These are phyloP conservation scores for Gadus macrocephalus DNA, from an alignment of 2,113 vertebrate species.

Conservation along the genomic window DNA sequence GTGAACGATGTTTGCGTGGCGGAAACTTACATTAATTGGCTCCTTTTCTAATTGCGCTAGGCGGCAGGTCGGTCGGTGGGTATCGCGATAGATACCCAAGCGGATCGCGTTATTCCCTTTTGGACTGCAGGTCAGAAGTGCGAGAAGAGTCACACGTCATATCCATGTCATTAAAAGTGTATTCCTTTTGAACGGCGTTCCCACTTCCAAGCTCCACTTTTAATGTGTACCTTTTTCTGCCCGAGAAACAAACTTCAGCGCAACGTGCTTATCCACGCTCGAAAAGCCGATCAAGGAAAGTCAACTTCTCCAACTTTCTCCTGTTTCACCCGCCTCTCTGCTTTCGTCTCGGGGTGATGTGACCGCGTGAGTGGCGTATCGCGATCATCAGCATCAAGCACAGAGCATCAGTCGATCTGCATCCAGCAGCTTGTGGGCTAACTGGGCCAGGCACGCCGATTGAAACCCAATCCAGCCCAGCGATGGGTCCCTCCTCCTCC, in stretches of 20 bases:
- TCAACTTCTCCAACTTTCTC: no score
- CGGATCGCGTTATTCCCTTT: conserved; percentile 17
- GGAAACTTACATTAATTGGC: conserved; percentile 73
- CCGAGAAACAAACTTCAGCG: no score
- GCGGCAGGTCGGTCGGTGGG: conserved; percentile 15
- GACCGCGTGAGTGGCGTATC: no score
- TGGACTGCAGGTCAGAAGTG: neutral
- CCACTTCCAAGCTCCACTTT: no score
- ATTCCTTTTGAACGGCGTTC: neutral
- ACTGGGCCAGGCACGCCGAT: conserved; percentile 28
- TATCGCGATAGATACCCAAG: no score
- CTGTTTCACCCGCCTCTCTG: no score
- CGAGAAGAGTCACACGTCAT: conserved; percentile 21
- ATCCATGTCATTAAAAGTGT: conserved; percentile 61
- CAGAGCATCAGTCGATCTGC: no score
- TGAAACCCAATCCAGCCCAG: conserved; percentile 45
- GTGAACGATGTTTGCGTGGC: neutral
- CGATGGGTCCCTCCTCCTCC: conserved; percentile 44
- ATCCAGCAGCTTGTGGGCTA: neutral
- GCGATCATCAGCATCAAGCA: no score
- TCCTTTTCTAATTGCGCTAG: conserved; percentile 33
- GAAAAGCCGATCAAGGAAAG: no score
- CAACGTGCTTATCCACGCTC: no score
- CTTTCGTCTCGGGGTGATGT: no score
- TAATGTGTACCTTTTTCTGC: no score